Evolutionary conservation across 2,113 vertebrate species (phyloP).

Genomic region (Sinocyclocheilus maitianheensis): DNA sequence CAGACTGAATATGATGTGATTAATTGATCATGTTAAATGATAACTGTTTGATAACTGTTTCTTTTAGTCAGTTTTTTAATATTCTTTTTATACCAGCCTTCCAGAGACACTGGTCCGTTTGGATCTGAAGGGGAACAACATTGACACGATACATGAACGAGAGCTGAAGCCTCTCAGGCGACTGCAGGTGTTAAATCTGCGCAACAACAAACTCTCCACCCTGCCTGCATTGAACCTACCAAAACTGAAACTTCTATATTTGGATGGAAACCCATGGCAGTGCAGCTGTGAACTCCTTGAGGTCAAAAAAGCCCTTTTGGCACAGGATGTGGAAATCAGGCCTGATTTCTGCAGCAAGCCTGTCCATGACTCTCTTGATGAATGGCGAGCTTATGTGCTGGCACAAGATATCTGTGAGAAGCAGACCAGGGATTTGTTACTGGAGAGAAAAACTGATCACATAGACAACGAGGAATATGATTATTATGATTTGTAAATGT

Average conservation of each 20-base stretch:
- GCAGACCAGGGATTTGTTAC: slow-evolving; percentile 51
- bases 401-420: slow-evolving; percentile 74
- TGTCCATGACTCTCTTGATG: slow-evolving; percentile 72
- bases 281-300: slow-evolving; percentile 79
- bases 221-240: slow-evolving; percentile 72
- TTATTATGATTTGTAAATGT: slow-evolving; percentile 72
- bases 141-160: slow-evolving; percentile 70
- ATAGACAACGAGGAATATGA: slow-evolving; percentile 75
- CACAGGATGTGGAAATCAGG: slow-evolving; percentile 62
- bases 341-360: slow-evolving; percentile 76
- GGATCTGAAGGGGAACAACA: slow-evolving; percentile 81
- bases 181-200: slow-evolving; percentile 83
- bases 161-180: slow-evolving; percentile 77
- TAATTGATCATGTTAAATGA: not conserved
- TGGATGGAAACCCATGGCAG: slow-evolving; percentile 84
- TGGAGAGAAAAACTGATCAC: slow-evolving; percentile 21
- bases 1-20: not conserved
- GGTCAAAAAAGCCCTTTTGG: slow-evolving; percentile 47
- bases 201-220: slow-evolving; percentile 79
- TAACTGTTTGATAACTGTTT: not conserved
- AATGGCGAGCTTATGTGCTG: slow-evolving; percentile 79
- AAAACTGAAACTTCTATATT: slow-evolving; percentile 75
- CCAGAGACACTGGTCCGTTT: slow-evolving; percentile 77
- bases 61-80: not conserved
- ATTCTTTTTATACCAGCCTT: slow-evolving; percentile 68